These are phyloP conservation scores for Zele albiditarsus DNA, from an alignment of 2,888 invertebrate species.

Conservation along the genomic window DNA sequence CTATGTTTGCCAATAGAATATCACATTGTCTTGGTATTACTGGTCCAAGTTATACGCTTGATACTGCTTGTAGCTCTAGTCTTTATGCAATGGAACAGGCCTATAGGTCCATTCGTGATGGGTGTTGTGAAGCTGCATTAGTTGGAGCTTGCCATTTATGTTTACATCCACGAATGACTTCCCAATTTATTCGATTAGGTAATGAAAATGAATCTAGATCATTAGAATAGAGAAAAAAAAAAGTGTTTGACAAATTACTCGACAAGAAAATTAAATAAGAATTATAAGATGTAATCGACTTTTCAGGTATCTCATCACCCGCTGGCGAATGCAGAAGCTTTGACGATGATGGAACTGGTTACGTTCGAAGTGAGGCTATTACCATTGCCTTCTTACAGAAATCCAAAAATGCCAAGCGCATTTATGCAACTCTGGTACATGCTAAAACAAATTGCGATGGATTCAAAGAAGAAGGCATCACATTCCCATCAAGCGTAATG, in stretches of 20 bases:
- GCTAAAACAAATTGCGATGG: constrained; percentile 79
- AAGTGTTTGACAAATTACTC: too few relatives aligned
- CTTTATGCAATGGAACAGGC: constrained; percentile 90
- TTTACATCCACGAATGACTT: constrained; percentile 89
- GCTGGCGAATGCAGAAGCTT: constrained; percentile 94
- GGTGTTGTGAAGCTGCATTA: constrained; percentile 90
- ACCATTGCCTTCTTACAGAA: constrained; percentile 83
- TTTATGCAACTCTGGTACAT: constrained; percentile 75
- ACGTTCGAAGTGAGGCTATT: constrained; percentile 87
- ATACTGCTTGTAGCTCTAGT: constrained; percentile 97
- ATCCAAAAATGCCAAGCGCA: constrained; percentile 72
- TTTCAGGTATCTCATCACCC: constrained; percentile 81
- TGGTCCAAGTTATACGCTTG: constrained; percentile 91
- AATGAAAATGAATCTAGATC: constrained; percentile 21
- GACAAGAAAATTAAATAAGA: constrained; percentile 15
- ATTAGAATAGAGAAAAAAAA: too few relatives aligned
- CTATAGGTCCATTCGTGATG: constrained; percentile 83
- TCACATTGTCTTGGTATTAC: constrained; percentile 90
- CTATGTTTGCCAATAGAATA: constrained; percentile 90
- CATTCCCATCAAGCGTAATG: constrained; percentile 66
- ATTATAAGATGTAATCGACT: neutral
- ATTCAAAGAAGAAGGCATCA: constrained; percentile 70
- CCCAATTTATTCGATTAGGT: constrained; percentile 85
- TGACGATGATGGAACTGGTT: constrained; percentile 88
- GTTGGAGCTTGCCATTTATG: constrained; percentile 91